Conservation (phyloP, 2,113 vertebrate species). For the Ovibos moschatus region DNA sequence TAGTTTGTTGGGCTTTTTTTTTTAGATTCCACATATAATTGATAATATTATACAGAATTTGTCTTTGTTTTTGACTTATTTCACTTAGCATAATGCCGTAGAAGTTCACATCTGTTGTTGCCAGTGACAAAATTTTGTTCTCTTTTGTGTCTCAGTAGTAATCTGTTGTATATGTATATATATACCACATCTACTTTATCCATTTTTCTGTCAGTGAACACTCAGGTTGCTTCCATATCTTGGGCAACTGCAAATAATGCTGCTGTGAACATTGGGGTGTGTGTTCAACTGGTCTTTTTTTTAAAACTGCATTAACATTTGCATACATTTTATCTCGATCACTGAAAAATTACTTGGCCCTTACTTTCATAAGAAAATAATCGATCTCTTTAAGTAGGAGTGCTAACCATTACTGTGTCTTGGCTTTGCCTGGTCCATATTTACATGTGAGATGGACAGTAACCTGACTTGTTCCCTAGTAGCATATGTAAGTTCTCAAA, state of each 20-base stretch:
- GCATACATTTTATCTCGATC: neutral
- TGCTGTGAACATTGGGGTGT: neutral
- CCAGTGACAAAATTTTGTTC: neutral
- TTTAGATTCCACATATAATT: neutral
- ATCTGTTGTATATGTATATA: neutral
- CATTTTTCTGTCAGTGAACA: neutral
- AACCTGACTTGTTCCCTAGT: neutral
- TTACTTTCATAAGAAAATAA: neutral
- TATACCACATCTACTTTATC: neutral
- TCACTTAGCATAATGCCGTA: neutral
- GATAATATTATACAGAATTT: neutral
- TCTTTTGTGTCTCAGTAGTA: neutral
- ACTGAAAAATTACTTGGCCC: neutral
- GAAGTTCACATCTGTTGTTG: neutral
- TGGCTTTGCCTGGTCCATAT: neutral
- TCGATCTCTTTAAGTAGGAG: neutral
- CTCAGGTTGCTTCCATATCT: neutral
- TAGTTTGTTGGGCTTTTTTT: neutral
- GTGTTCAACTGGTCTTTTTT: neutral
- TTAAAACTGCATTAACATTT: neutral
- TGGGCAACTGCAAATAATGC: neutral
- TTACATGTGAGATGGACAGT: neutral
- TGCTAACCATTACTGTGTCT: neutral
- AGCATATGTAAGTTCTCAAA: neutral
- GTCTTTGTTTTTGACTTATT: neutral